Evolutionary conservation across 2,888 invertebrate genomes (phyloP), one percentile per base, ranked within the genome.

Genomic region (Colletes collaris): DNA sequence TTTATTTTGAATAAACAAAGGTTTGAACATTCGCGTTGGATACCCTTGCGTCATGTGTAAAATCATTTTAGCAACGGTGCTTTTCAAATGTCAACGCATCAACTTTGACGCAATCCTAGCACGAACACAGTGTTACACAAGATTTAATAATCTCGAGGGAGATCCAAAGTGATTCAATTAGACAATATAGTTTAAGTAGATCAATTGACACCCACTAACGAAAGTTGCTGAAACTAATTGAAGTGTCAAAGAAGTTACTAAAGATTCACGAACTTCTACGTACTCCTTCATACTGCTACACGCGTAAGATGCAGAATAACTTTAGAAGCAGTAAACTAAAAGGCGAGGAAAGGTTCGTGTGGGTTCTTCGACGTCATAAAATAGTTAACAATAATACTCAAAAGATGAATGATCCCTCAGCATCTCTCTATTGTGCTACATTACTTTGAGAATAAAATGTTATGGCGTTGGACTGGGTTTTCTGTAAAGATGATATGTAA

Each of bases 201-300:
- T 19, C 35, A 50, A 63, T 63, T 63, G 50, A 50, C 50, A 27
- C 27, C 50, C 27, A 63, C 27, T 27, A 35, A 63, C 16, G 13
- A 35, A 50, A 63, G 35, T 50, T 13, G n/a, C 11, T 13, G 35
- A 11, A 35, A 50, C 49, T 63, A 11, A 35, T 19, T 63, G 63
- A 63, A 63, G n/a, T 13, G 49, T 50, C 8, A 19, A 19, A 50
- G 49, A 27, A 46, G 19, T 50, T 35, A 50, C 27, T 50, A 16
- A 35, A 35, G 13, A 63, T 8, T 50, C 35, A 27, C 4, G 60
- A 35, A 35, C 46, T 10, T 3, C 53, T 7, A 7, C 19, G 7
- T 40, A 40, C 7, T 19, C 19, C 8, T 27, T 27, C 27, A 27
- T 3, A 50, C 27, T n/a, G 49, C 7, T 3, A 11, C 35, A 27